Evolutionary conservation across 2,888 invertebrate species (phyloP).

Genomic region (Eugnorisma glareosa): DNA sequence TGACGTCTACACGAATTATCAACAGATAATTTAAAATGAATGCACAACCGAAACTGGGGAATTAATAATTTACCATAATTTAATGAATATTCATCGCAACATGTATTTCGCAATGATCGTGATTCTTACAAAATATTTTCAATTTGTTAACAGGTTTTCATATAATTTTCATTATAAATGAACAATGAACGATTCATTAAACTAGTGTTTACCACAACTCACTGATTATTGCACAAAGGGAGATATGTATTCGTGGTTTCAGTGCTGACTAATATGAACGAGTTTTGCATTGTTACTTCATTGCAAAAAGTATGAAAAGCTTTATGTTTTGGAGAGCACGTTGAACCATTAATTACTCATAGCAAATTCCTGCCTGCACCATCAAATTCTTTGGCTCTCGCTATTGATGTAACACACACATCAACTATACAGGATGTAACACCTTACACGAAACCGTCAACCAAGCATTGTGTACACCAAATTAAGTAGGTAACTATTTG

Average conservation of each 20-base stretch:
- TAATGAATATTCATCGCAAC: constrained; percentile 18
- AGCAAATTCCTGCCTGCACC: neutral
- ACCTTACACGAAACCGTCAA: no score
- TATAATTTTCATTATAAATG: constrained; percentile 29
- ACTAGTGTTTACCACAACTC: constrained; percentile 2
- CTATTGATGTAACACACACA: neutral
- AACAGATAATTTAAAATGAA: constrained; percentile 15
- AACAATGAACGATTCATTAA: constrained; percentile 17
- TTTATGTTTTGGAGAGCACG: neutral
- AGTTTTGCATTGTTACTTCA: neutral
- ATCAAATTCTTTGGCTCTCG: neutral
- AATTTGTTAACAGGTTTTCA: constrained; percentile 13
- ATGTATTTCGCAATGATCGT: constrained; percentile 9
- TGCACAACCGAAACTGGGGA: neutral
- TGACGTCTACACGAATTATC: neutral
- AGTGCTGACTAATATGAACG: neutral
- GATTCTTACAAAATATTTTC: constrained; percentile 31
- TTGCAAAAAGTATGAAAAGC: neutral
- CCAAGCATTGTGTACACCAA: no score
- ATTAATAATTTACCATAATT: constrained; percentile 29
- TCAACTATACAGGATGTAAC: no score
- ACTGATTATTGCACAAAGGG: constrained; percentile 17
- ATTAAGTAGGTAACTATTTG: no score
- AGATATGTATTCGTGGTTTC: neutral
- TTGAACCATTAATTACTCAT: neutral